Evolutionary conservation across 2,888 invertebrate species (phyloP).

Genomic region (Ceraclea dissimilis): DNA sequence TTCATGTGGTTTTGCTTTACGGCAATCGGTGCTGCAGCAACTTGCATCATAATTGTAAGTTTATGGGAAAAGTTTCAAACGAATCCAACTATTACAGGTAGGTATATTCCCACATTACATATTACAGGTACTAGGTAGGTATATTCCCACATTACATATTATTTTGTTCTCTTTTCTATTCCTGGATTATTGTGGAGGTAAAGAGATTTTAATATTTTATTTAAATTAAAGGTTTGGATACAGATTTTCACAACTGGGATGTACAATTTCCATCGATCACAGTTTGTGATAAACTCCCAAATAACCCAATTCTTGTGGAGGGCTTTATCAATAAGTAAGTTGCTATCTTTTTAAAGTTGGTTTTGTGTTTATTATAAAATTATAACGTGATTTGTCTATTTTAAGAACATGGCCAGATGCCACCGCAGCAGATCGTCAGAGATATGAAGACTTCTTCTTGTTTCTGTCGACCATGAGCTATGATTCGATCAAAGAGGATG

Average conservation of each 20-base stretch:
- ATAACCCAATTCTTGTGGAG: constrained; percentile 43
- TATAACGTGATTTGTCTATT: too few relatives aligned
- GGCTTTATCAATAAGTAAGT: constrained; percentile 40
- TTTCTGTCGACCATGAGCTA: constrained; percentile 45
- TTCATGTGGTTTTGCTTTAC: constrained; percentile 77
- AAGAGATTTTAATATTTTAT: too few relatives aligned
- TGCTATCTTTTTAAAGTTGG: too few relatives aligned
- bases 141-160: too few relatives aligned
- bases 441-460: constrained; percentile 37
- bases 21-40: constrained; percentile 59
- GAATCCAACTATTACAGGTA: constrained; percentile 72
- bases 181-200: too few relatives aligned
- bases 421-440: constrained; percentile 12
- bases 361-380: too few relatives aligned
- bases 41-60: constrained; percentile 66
- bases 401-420: constrained; percentile 24
- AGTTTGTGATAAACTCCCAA: constrained; percentile 51
- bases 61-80: constrained; percentile 80
- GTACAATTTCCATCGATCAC: constrained; percentile 69
- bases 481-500: constrained; percentile 34
- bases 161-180: too few relatives aligned
- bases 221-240: constrained; percentile 61
- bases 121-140: too few relatives aligned
- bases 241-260: constrained; percentile 74
- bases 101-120: constrained; percentile 5